A percentile compares a stretch with the other conserved stretches of the same genome.
phyloP scores from a whole-genome alignment of 2,888 invertebrate genomes.

The Cetonia aurata region DNA sequence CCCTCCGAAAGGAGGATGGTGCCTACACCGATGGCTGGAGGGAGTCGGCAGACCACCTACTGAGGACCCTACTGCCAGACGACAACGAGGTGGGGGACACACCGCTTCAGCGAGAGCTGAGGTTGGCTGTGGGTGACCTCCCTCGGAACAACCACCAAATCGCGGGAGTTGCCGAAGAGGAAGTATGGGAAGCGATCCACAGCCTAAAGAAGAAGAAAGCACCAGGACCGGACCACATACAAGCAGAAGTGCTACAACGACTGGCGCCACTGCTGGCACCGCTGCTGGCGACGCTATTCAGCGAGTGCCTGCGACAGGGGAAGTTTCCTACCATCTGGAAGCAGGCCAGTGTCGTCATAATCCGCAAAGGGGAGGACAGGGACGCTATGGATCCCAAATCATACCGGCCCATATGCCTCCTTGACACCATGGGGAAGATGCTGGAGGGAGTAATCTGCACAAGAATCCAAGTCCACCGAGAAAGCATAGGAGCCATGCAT shows the following conservation, averaged over 20 bases:
- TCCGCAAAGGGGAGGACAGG: neutral
- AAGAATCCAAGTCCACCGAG: slow-evolving; percentile 7
- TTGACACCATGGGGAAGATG: slow-evolving; percentile 21
- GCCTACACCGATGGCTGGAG: slow-evolving; percentile 40
- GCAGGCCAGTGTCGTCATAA: neutral
- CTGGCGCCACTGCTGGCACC: neutral
- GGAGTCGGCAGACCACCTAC: slow-evolving; percentile 23
- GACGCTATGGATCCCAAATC: neutral
- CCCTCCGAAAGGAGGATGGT: too few species aligned
- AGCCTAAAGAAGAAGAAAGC: slow-evolving; percentile 16
- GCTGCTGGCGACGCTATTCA: slow-evolving; percentile 27
- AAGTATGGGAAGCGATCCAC: neutral
- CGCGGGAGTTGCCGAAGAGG: neutral
- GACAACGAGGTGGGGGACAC: slow-evolving; percentile 9
- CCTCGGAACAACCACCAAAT: neutral
- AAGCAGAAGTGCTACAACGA: slow-evolving; percentile 16
- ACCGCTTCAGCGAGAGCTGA: slow-evolving; percentile 4
- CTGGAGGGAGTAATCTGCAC: neutral
- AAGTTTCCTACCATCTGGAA: slow-evolving; percentile 37
- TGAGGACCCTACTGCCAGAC: slow-evolving; percentile 39
- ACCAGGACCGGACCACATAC: slow-evolving; percentile 37
- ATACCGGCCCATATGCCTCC: slow-evolving; percentile 16
- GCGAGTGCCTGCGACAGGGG: slow-evolving; percentile 42
- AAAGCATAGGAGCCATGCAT: neutral
- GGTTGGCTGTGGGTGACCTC: too few species aligned